phyloP scores from a whole-genome alignment of 2,113 vertebrate species.

The Trinectes maculatus region DNA sequence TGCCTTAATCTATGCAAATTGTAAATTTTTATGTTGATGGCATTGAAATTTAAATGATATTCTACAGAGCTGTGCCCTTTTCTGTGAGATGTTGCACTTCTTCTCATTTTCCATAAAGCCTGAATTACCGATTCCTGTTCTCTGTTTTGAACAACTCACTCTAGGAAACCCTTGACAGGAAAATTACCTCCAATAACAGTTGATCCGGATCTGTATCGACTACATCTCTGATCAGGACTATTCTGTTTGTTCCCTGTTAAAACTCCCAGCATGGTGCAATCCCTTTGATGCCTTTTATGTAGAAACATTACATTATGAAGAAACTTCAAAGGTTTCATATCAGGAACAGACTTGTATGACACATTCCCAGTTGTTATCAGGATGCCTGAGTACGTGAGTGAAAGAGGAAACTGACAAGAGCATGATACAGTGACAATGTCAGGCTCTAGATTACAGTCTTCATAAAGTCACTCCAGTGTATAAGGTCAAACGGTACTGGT shows the following conservation, averaged over 20 bases:
- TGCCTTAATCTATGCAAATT: neutral
- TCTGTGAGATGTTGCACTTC: too few relatives aligned
- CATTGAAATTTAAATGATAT: neutral
- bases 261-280: slow-evolving; percentile 11
- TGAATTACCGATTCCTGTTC: too few relatives aligned
- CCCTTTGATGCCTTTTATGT: neutral
- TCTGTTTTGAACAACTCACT: too few relatives aligned
- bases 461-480: neutral
- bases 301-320: too few relatives aligned
- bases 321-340: slow-evolving; percentile 4
- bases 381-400: neutral
- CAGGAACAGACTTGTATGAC: slow-evolving; percentile 5
- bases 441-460: neutral
- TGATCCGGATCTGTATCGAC: too few relatives aligned
- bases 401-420: neutral
- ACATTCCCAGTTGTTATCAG: neutral
- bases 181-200: too few relatives aligned
- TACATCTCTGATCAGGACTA: neutral
- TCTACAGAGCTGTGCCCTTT: too few relatives aligned
- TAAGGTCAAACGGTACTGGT: neutral
- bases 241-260: neutral
- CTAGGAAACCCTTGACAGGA: too few relatives aligned
- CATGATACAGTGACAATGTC: neutral
- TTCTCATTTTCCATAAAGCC: too few relatives aligned
- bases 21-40: neutral